Conservation (phyloP, 1,140 invertebrate species). For the Panagrolaimus sp. region DNA sequence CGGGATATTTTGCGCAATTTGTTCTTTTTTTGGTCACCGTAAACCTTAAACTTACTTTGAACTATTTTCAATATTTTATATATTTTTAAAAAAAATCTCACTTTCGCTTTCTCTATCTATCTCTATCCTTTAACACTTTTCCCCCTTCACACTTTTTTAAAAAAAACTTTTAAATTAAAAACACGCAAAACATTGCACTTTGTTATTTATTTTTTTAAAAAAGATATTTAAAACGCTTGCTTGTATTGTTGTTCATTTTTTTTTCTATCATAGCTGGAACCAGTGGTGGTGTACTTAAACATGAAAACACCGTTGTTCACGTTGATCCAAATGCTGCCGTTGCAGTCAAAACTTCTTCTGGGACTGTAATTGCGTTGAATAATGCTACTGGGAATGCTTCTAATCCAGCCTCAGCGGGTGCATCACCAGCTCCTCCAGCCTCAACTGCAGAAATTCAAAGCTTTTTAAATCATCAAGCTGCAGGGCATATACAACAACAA, state of each 20-base stretch:
- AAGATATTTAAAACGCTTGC: neutral
- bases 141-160: too few species aligned
- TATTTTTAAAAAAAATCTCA: too few species aligned
- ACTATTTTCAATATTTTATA: too few species aligned
- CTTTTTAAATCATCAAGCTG: slow-evolving; percentile 5
- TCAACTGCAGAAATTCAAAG: slow-evolving; percentile 31
- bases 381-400: slow-evolving; percentile 19
- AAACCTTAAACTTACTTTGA: too few species aligned
- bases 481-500: neutral
- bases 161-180: too few species aligned
- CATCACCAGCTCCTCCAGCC: slow-evolving; percentile 45
- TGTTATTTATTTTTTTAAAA: too few species aligned
- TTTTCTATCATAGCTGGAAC: neutral
- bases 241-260: slow-evolving; percentile 15
- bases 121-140: too few species aligned
- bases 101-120: too few species aligned
- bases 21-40: slow-evolving; percentile 5
- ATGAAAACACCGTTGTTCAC: slow-evolving; percentile 19
- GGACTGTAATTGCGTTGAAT: neutral
- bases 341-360: slow-evolving; percentile 2
- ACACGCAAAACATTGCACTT: too few species aligned
- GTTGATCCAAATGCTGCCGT: slow-evolving; percentile 12
- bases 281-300: slow-evolving; percentile 8
- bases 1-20: neutral
- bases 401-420: slow-evolving; percentile 14